phyloP scores from a whole-genome alignment of 2,797 vertebrate genomes.

The Neostethus bicornis region DNA sequence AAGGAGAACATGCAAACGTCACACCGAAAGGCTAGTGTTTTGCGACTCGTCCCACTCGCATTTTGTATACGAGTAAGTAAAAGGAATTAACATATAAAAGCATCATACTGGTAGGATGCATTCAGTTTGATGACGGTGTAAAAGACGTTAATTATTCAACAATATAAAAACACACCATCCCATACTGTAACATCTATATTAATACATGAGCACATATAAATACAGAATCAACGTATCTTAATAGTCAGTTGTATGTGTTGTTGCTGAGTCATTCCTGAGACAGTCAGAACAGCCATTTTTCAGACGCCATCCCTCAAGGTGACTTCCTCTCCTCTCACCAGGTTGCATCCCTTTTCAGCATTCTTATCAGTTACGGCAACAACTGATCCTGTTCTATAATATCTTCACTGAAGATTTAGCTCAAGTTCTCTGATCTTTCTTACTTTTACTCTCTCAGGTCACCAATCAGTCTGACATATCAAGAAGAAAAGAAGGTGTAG shows the following conservation, averaged over 20 bases:
- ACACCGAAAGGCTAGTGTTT: too few relatives aligned
- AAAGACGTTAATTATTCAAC: not conserved
- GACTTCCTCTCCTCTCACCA: conserved; percentile 51
- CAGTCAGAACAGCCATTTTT: conserved; percentile 67
- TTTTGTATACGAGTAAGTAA: too few relatives aligned
- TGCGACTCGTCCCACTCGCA: too few relatives aligned
- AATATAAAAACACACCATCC: not conserved
- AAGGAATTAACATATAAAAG: not conserved
- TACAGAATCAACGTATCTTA: conserved; percentile 32
- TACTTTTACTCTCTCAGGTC: conserved; percentile 43
- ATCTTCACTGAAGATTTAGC: conserved; percentile 17
- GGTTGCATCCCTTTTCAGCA: conserved; percentile 15
- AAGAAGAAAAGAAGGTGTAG: conserved; percentile 17
- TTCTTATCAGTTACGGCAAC: conserved; percentile 21
- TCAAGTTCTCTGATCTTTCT: not conserved
- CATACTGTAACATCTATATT: not conserved
- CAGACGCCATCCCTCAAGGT: conserved; percentile 67
- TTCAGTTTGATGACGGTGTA: not conserved
- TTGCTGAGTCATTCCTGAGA: conserved; percentile 71
- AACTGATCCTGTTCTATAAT: conserved; percentile 17
- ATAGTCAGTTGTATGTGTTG: conserved; percentile 44
- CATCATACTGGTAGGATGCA: not conserved
- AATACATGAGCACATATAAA: not conserved
- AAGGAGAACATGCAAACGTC: too few relatives aligned
- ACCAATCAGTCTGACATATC: conserved; percentile 37